Evolutionary conservation across 2,888 invertebrate genomes (phyloP).

Genomic region (Rhingia rostrata): DNA sequence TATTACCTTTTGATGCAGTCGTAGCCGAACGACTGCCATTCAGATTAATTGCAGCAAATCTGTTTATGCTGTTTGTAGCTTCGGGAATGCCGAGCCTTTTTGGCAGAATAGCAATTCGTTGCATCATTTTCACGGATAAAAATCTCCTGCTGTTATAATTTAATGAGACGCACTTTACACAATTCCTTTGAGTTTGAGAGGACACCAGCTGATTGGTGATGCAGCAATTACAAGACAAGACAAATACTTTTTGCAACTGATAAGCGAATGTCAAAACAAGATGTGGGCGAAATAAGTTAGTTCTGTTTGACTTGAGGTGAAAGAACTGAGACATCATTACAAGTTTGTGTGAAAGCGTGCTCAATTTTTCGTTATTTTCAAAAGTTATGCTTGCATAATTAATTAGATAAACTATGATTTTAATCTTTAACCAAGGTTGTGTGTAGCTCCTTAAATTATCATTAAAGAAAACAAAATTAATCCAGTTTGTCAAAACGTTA

Average conservation of each 20-base stretch:
- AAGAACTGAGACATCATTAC: too few relatives aligned
- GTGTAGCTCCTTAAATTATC: too few relatives aligned
- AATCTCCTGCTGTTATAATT: constrained; percentile 15
- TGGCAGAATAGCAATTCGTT: constrained; percentile 61
- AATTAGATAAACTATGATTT: too few relatives aligned
- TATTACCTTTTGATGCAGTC: constrained; percentile 41
- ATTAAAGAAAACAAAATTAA: too few relatives aligned
- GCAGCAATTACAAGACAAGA: constrained; percentile 3
- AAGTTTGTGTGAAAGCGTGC: too few relatives aligned
- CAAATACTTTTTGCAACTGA: constrained; percentile 12
- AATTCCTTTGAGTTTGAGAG: constrained; percentile 9
- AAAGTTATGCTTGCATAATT: too few relatives aligned
- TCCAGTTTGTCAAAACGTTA: too few relatives aligned
- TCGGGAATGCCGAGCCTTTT: constrained; percentile 31
- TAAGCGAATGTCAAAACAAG: constrained; percentile 70
- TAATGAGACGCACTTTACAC: constrained; percentile 24
- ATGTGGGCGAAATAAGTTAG: constrained; percentile 36
- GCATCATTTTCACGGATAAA: constrained; percentile 63
- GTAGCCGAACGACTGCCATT: constrained; percentile 43
- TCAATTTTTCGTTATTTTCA: too few relatives aligned
- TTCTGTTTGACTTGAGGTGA: constrained; percentile 23
- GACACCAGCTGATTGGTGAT: constrained; percentile 46
- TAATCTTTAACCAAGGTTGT: too few relatives aligned
- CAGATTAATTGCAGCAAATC: neutral
- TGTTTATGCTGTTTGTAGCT: constrained; percentile 14